Evolutionary conservation across 2,113 vertebrate species (phyloP).

Genomic region (Clupea harengus): DNA sequence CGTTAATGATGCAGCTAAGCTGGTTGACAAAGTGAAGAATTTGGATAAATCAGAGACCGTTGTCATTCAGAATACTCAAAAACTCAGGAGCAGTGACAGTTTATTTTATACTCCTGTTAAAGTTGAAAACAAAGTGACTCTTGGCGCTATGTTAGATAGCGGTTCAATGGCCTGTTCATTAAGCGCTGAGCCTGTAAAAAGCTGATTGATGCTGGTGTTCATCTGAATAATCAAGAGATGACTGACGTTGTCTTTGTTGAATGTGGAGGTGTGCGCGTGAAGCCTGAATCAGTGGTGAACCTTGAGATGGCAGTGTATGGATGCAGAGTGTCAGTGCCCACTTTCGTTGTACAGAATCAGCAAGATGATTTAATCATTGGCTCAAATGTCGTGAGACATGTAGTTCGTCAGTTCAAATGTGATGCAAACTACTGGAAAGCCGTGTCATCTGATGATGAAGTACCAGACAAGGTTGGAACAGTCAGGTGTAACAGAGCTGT

Average conservation of each 20-base stretch:
- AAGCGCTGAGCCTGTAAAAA: neutral
- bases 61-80: constrained; percentile 33
- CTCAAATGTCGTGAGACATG: constrained; percentile 33
- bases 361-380: constrained; percentile 38
- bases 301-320: constrained; percentile 20
- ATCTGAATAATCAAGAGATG: constrained; percentile 2
- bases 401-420: constrained; percentile 31
- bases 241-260: constrained; percentile 30
- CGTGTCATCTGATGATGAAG: neutral
- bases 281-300: no score
- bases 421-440: constrained; percentile 30
- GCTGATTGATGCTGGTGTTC: constrained; percentile 16
- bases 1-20: neutral
- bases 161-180: no score
- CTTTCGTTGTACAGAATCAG: constrained; percentile 35
- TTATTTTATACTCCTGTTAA: constrained; percentile 36
- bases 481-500: constrained; percentile 6
- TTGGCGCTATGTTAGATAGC: no score
- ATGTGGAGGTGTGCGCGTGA: constrained; percentile 26
- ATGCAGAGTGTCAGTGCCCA: constrained; percentile 32
- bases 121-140: no score
- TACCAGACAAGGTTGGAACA: neutral
- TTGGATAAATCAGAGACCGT: neutral
- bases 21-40: neutral
- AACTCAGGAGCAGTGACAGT: constrained; percentile 17